Evolutionary conservation across 2,888 invertebrate genomes (phyloP).

Genomic region (Hypercompe scribonia): DNA sequence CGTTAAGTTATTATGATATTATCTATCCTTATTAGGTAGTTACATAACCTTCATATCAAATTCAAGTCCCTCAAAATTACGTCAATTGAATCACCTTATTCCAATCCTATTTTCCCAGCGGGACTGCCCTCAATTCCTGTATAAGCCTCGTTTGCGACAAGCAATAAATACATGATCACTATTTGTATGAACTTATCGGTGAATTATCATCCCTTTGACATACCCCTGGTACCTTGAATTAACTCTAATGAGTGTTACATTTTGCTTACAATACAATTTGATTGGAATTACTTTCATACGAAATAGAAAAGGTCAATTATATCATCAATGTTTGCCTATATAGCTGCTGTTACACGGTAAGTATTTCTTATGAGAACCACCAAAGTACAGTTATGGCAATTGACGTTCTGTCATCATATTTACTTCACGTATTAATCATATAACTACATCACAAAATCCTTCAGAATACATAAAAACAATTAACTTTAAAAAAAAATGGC

Average conservation of each 20-base stretch:
- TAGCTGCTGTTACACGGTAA: too few relatives aligned
- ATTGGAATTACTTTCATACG: neutral
- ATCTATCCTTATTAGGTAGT: neutral
- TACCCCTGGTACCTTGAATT: slow-evolving; percentile 51
- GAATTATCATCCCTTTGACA: slow-evolving; percentile 30
- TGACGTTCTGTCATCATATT: too few relatives aligned
- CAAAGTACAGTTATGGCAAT: too few relatives aligned
- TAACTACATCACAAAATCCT: too few relatives aligned
- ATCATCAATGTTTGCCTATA: too few relatives aligned
- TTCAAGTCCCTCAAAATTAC: neutral
- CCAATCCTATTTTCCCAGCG: neutral
- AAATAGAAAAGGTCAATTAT: too few relatives aligned
- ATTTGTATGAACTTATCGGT: slow-evolving; percentile 15
- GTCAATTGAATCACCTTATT: neutral
- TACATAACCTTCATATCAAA: neutral
- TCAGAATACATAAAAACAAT: too few relatives aligned
- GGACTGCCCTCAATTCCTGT: neutral
- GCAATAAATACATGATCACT: neutral
- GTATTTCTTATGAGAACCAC: too few relatives aligned
- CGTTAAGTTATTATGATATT: neutral
- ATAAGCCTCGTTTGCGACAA: neutral
- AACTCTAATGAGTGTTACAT: slow-evolving; percentile 52
- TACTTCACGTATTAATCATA: too few relatives aligned
- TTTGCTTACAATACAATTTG: neutral
- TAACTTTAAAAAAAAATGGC: too few relatives aligned